Conservation (phyloP, 2,888 invertebrate genomes). For the Drosophila sordidula region DNA sequence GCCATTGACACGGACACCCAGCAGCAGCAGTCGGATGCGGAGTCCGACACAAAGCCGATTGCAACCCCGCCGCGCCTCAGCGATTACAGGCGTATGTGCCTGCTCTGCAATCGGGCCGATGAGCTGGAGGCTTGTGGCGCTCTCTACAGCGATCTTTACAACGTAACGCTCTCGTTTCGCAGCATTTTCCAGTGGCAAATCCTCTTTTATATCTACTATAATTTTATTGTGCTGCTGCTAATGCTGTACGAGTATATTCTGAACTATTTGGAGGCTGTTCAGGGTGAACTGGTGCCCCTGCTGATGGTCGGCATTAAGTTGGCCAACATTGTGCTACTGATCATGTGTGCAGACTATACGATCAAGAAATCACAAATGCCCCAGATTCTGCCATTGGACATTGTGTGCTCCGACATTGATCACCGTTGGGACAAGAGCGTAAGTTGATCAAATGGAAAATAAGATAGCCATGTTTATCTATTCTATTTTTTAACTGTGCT, state of each 20-base stretch:
- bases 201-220: constrained; percentile 76
- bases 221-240: constrained; percentile 70
- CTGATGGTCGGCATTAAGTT: constrained; percentile 58
- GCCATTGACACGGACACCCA: constrained; percentile 50
- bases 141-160: constrained; percentile 72
- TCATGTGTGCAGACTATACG: constrained; percentile 70
- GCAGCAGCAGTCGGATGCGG: constrained; percentile 9
- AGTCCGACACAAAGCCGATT: too few relatives aligned
- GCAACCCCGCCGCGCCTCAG: constrained; percentile 26
- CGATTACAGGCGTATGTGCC: constrained; percentile 65
- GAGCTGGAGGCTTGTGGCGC: constrained; percentile 67
- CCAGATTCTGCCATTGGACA: constrained; percentile 67
- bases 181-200: constrained; percentile 77
- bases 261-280: constrained; percentile 45
- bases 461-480: too few relatives aligned
- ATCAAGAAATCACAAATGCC: constrained; percentile 68
- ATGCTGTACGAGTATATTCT: constrained; percentile 72
- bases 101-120: constrained; percentile 73
- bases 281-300: constrained; percentile 46
- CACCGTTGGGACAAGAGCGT: constrained; percentile 80
- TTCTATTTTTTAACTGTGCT: background rate
- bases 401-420: constrained; percentile 77
- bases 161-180: constrained; percentile 60
- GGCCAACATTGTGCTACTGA: constrained; percentile 67
- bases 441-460: constrained; percentile 29